A percentile compares a stretch with the other conserved stretches of the same genome.
phyloP scores from a whole-genome alignment of 2,888 invertebrate species.

The Ellobium chinense region DNA sequence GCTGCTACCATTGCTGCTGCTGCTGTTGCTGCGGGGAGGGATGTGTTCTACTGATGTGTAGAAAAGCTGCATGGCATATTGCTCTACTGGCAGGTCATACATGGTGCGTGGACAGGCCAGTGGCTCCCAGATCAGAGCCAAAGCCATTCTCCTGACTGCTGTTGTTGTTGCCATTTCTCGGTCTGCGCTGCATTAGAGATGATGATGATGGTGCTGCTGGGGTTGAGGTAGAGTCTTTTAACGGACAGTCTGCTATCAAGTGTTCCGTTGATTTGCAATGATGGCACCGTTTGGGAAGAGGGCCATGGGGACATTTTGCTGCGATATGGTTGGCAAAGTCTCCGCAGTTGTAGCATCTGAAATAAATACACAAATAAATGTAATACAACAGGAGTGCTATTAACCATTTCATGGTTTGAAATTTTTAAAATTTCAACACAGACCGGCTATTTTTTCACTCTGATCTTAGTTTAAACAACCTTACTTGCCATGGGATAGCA shows the following conservation, averaged over 20 bases:
- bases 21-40: not conserved
- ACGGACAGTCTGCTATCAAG: conserved; percentile 92
- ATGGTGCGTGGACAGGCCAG: conserved; percentile 32
- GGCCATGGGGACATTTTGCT: conserved; percentile 91
- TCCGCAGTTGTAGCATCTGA: conserved; percentile 94
- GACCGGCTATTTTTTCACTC: too few relatives aligned
- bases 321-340: conserved; percentile 96
- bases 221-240: conserved; percentile 57
- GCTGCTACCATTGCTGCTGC: not conserved
- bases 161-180: conserved; percentile 50
- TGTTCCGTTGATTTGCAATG: conserved; percentile 93
- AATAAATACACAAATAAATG: conserved; percentile 38
- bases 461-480: too few relatives aligned
- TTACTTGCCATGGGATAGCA: too few relatives aligned
- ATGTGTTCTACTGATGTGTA: not conserved
- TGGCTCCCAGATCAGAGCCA: conserved; percentile 31
- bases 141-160: conserved; percentile 49
- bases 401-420: too few relatives aligned
- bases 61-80: conserved; percentile 8
- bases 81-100: conserved; percentile 44
- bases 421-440: too few relatives aligned
- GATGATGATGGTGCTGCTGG: conserved; percentile 47
- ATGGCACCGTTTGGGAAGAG: conserved; percentile 94
- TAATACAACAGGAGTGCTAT: too few relatives aligned
- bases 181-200: conserved; percentile 23